These are phyloP conservation scores for Armadillidium nasatum DNA, from an alignment of 1,140 invertebrate genomes.

Conservation along the genomic window DNA sequence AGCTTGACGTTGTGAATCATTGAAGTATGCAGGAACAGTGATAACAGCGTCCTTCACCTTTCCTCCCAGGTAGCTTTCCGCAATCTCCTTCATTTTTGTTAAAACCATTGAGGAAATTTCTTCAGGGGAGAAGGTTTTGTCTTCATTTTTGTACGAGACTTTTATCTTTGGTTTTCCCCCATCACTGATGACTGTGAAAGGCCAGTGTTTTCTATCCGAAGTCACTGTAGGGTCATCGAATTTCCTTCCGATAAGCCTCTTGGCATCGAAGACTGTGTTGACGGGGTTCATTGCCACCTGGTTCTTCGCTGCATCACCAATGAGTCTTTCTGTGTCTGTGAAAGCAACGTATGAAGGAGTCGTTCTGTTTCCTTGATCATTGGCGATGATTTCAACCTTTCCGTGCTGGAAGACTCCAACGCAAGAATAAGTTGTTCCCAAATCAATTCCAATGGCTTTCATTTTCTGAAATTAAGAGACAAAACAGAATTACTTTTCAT, in stretches of 20 bases:
- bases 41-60: constrained; percentile 79
- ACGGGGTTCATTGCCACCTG: constrained; percentile 89
- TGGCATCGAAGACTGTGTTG: constrained; percentile 84
- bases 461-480: background rate
- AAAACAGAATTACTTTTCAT: background rate
- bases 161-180: constrained; percentile 63
- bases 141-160: constrained; percentile 78
- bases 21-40: constrained; percentile 91
- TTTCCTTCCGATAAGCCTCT: constrained; percentile 84
- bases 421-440: constrained; percentile 65
- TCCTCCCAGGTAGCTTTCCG: constrained; percentile 88
- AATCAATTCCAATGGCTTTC: constrained; percentile 21
- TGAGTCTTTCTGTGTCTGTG: constrained; percentile 58
- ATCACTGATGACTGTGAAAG: constrained; percentile 84
- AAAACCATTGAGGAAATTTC: constrained; percentile 83
- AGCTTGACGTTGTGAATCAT: constrained; percentile 85
- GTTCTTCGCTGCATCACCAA: constrained; percentile 64
- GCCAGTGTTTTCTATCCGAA: constrained; percentile 95
- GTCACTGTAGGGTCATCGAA: constrained; percentile 85
- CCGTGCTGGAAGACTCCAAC: constrained; percentile 78
- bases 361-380: constrained; percentile 59
- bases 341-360: constrained; percentile 61
- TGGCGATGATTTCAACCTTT: constrained; percentile 55
- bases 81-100: constrained; percentile 85
- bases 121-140: constrained; percentile 74